Base-by-base conservation (phyloP, 2,113 vertebrate genomes). In the rabbit (Oryctolagus cuniculus) region DNA sequence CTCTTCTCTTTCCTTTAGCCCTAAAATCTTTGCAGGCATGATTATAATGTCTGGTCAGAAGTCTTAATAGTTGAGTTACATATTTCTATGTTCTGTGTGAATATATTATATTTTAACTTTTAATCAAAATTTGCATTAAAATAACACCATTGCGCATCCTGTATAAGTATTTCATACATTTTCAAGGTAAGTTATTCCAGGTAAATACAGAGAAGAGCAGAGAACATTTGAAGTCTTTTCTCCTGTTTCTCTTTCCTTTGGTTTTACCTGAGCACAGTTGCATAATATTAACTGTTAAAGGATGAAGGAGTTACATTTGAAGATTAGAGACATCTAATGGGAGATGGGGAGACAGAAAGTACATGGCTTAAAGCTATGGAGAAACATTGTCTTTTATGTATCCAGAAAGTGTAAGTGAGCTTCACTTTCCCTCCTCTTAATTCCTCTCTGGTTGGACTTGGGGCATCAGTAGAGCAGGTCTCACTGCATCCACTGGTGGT, bases 161-260 rank as follows among this genome's bases (percentile, higher is more conserved):
- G 31, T 77, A 5, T 19, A 44, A 25, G 2, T 49, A 31, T 75
- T 58, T 89, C 25, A 44, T 9, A 61, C n/a, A 21, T 63, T 92
- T 84, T 73, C 55, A 84, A 95, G 16, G 22, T 78, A 58, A 78
- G 55, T 73, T 96, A 90, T 82, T 90, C 31, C 58, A 78, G 19
- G 11, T 67, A 61, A 90, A 69, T 55, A 75, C 2, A 73, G 24
- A 29, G 31, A 89, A 51, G 84, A 93, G 34, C 51, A 89, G 51
- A 91, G 36, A 82, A 31, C 1, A 2, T 16, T 83, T 3, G 49
- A 34, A 13, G 1, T 51, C 9, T 86, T 73, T 1, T 85, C 27
- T 93, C 53, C 16, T 24, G 13, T 80, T 83, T 83, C 44, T 74
- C 63, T 74, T 73, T 66, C 34, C 12, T 73, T 92, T 91, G 74